A percentile compares a stretch with the other conserved stretches of the same genome.
These are phyloP conservation scores for Clusia tigrina DNA, from an alignment of 2,888 invertebrate species.

Conservation along the genomic window DNA sequence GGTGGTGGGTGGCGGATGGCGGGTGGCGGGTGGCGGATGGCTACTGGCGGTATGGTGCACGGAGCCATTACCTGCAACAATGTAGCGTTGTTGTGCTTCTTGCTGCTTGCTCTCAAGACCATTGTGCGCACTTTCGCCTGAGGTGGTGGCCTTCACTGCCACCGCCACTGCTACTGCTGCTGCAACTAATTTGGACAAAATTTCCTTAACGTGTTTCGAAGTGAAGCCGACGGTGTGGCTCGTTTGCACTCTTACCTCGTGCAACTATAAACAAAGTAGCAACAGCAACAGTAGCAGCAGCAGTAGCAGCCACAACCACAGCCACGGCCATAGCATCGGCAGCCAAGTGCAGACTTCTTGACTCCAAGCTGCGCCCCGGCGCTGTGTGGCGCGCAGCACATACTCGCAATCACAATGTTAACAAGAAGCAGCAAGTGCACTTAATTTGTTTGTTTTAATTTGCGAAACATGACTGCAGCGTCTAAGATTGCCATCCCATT, in stretches of 20 bases:
- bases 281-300: neutral
- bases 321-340: neutral
- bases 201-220: slow-evolving; percentile 36
- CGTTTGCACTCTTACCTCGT: neutral
- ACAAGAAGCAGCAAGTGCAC: slow-evolving; percentile 50
- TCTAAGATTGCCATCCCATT: neutral
- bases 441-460: slow-evolving; percentile 59
- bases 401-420: slow-evolving; percentile 20
- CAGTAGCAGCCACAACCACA: neutral
- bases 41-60: slow-evolving; percentile 26
- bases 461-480: slow-evolving; percentile 48
- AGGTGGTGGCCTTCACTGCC: too few relatives aligned
- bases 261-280: neutral
- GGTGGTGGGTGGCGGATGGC: neutral
- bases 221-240: slow-evolving; percentile 4
- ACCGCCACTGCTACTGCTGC: slow-evolving; percentile 20
- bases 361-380: slow-evolving; percentile 6
- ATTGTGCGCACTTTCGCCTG: too few relatives aligned
- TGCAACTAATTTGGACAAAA: slow-evolving; percentile 53
- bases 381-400: slow-evolving; percentile 28
- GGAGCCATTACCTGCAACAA: neutral
- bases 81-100: slow-evolving; percentile 8
- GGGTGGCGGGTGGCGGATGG: neutral
- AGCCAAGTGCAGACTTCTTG: slow-evolving; percentile 7
- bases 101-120: neutral